phyloP scores from a whole-genome alignment of 2,888 invertebrate genomes.

The Apodemia hepburni region DNA sequence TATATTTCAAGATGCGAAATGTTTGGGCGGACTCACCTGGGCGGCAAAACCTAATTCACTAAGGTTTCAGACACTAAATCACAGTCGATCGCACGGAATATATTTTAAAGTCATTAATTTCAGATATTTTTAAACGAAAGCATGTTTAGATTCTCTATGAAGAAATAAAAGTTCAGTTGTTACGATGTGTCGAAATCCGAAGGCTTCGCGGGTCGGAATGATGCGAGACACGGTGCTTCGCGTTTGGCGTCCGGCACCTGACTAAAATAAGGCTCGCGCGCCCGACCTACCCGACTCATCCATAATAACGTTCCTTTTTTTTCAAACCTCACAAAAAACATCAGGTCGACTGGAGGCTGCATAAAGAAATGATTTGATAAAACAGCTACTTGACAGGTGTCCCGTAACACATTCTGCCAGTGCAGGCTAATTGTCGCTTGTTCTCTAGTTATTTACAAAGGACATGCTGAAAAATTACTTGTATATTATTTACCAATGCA shows the following conservation, averaged over 20 bases:
- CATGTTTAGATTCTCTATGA: conserved; percentile 1
- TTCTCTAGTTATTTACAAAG: conserved; percentile 42
- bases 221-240: conserved; percentile 50
- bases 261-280: conserved; percentile 72
- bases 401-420: conserved; percentile 63
- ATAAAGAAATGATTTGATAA: conserved; percentile 78
- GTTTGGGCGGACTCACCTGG: not conserved
- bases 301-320: conserved; percentile 65
- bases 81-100: not conserved
- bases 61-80: not conserved
- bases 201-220: conserved; percentile 46
- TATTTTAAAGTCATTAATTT: conserved; percentile 1
- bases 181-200: conserved; percentile 33
- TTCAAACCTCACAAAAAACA: conserved; percentile 69
- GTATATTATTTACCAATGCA: conserved; percentile 37
- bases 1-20: not conserved
- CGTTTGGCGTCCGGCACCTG: conserved; percentile 73
- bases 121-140: not conserved
- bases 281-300: conserved; percentile 74
- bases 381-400: conserved; percentile 75
- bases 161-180: conserved; percentile 14
- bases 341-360: conserved; percentile 68
- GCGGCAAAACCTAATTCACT: not conserved
- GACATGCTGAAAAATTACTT: conserved; percentile 68
- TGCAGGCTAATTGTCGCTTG: conserved; percentile 67